Evolutionary conservation across 2,113 vertebrate species (phyloP).

Genomic region (Stercorarius parasiticus): DNA sequence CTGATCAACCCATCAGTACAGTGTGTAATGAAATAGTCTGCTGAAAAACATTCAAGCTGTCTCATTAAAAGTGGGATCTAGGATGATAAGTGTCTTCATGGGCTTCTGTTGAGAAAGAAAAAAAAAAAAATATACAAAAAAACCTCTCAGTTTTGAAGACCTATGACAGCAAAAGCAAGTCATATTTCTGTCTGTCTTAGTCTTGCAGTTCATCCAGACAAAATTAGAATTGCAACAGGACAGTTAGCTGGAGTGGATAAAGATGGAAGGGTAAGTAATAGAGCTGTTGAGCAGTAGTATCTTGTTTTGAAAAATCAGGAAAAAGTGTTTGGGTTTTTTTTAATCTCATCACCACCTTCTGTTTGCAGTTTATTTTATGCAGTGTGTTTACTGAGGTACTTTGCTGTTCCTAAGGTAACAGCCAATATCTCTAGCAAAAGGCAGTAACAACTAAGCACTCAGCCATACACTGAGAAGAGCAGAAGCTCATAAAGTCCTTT

Average conservation of each 20-base stretch:
- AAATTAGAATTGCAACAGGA: slow-evolving; percentile 97
- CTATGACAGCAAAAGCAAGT: slow-evolving; percentile 53
- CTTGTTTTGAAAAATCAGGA: slow-evolving; percentile 52
- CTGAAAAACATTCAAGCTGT: not conserved
- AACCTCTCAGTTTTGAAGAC: slow-evolving; percentile 51
- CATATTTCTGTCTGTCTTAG: slow-evolving; percentile 78
- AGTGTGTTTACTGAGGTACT: not conserved
- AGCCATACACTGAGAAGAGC: not conserved
- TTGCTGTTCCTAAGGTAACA: not conserved
- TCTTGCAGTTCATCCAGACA: slow-evolving; percentile 96
- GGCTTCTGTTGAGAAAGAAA: slow-evolving; percentile 34
- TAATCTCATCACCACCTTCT: not conserved
- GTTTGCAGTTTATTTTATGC: not conserved
- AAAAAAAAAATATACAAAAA: not conserved
- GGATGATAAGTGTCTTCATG: not conserved
- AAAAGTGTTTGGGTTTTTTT: not conserved
- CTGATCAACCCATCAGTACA: not conserved
- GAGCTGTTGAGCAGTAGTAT: slow-evolving; percentile 50
- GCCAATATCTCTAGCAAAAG: not conserved
- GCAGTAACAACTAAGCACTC: not conserved
- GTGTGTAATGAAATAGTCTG: not conserved
- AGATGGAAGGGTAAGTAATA: slow-evolving; percentile 91
- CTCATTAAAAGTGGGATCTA: slow-evolving; percentile 15
- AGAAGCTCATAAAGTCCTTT: not conserved
- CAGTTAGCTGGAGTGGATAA: slow-evolving; percentile 99